A percentile compares a stretch with the other conserved stretches of the same genome.
Evolutionary conservation across 2,888 invertebrate species (phyloP).

Genomic region (Eumerus sabulonum): DNA sequence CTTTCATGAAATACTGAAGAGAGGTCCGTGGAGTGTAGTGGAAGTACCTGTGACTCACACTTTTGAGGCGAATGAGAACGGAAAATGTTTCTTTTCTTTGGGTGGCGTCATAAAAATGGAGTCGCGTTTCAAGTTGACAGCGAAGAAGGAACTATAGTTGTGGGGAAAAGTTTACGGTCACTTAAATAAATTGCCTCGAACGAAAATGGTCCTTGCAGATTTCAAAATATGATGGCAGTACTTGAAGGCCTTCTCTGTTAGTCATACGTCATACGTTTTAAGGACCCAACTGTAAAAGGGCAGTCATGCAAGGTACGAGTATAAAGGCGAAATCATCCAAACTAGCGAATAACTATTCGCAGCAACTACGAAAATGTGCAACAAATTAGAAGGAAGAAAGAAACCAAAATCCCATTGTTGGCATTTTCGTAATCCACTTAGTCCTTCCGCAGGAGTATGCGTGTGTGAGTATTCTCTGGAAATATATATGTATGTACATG

Average conservation of each 20-base stretch:
- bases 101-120: slow-evolving; percentile 54
- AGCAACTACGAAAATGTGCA: slow-evolving; percentile 33
- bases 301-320: slow-evolving; percentile 8
- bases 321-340: too few species aligned
- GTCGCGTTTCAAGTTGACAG: slow-evolving; percentile 48
- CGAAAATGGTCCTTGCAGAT: too few species aligned
- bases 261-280: slow-evolving; percentile 3
- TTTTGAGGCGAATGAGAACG: slow-evolving; percentile 5
- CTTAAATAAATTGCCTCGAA: background rate
- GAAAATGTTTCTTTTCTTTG: slow-evolving; percentile 37
- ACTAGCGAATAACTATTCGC: background rate
- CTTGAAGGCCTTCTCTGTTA: too few species aligned
- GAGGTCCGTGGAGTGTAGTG: slow-evolving; percentile 15
- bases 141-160: slow-evolving; percentile 42
- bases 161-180: slow-evolving; percentile 8
- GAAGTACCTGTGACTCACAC: slow-evolving; percentile 32
- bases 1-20: slow-evolving; percentile 42
- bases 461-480: slow-evolving; percentile 21
- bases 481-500: background rate
- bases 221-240: background rate
- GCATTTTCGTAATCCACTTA: background rate
- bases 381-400: slow-evolving; percentile 12
- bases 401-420: slow-evolving; percentile 40
- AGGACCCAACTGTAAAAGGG: slow-evolving; percentile 44
- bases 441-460: slow-evolving; percentile 10